Evolutionary conservation across 2,113 vertebrate species (phyloP).

Genomic region (Mustelus asterias): DNA sequence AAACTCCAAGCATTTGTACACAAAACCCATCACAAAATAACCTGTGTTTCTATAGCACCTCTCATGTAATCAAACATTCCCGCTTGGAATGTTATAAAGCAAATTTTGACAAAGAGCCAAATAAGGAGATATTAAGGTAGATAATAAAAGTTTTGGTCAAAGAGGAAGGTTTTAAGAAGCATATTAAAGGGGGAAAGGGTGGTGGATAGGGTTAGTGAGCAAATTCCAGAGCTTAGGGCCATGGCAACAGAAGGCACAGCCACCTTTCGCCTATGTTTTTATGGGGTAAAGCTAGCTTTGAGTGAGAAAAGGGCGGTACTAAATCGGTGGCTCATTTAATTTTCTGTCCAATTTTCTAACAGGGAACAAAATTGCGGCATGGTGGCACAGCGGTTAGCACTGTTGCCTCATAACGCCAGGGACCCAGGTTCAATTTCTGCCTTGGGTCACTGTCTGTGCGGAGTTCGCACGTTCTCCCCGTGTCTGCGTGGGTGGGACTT

Average conservation of each 20-base stretch:
- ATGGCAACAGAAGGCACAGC: no score
- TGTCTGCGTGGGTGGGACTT: no score
- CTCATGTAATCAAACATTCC: neutral
- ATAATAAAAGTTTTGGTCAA: no score
- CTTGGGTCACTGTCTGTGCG: no score
- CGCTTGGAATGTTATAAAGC: neutral
- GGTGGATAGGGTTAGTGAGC: neutral
- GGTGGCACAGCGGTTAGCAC: no score
- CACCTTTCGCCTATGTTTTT: neutral
- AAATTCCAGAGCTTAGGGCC: no score
- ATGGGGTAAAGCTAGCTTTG: neutral
- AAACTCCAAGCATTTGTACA: neutral
- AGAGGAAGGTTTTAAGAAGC: neutral
- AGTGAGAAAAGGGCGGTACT: neutral
- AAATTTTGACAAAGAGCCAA: neutral
- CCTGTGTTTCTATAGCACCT: neutral
- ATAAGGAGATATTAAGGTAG: neutral
- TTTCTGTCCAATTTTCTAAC: no score
- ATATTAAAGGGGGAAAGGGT: neutral
- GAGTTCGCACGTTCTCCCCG: no score
- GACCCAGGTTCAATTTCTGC: no score
- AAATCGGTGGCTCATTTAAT: no score
- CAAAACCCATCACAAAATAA: neutral
- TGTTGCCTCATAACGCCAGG: no score
- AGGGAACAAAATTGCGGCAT: no score